A percentile compares a stretch with the other conserved stretches of the same genome.
Evolutionary conservation across 2,113 vertebrate species (phyloP).

Genomic region (Thunnus maccoyii): DNA sequence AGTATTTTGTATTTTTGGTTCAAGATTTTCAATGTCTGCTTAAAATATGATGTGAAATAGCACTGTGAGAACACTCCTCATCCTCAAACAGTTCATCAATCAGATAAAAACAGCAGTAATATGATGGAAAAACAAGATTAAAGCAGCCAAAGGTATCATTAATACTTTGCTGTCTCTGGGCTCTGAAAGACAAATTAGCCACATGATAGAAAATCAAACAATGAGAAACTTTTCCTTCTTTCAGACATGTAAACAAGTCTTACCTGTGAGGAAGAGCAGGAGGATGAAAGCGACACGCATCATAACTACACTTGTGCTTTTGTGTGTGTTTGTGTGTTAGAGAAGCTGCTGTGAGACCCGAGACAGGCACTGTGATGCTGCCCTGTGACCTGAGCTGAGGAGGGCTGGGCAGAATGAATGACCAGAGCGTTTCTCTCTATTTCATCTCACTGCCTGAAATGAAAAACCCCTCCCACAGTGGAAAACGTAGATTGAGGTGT

Average conservation of each 20-base stretch:
- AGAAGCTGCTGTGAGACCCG: not conserved
- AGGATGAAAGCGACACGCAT: slow-evolving; percentile 39
- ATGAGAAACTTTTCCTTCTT: too few species aligned
- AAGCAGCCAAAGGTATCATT: not conserved
- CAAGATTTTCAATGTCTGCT: not conserved
- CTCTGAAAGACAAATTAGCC: not conserved
- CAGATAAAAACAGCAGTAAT: not conserved
- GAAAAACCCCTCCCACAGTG: slow-evolving; percentile 42
- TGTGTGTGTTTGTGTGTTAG: slow-evolving; percentile 4
- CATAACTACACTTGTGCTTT: slow-evolving; percentile 38
- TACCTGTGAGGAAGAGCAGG: slow-evolving; percentile 70
- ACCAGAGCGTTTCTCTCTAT: not conserved
- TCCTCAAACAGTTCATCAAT: not conserved
- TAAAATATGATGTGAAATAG: not conserved
- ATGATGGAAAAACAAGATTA: not conserved
- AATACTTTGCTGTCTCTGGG: not conserved
- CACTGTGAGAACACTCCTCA: not conserved
- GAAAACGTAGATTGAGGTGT: not conserved
- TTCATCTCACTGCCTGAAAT: slow-evolving; percentile 15
- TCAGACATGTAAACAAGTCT: slow-evolving; percentile 25
- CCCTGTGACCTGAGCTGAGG: not conserved
- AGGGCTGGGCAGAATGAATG: slow-evolving; percentile 13
- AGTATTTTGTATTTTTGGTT: not conserved
- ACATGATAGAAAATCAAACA: too few species aligned
- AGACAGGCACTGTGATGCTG: not conserved